Evolutionary conservation across 2,888 invertebrate species (phyloP).

Genomic region (Catonia carolina): DNA sequence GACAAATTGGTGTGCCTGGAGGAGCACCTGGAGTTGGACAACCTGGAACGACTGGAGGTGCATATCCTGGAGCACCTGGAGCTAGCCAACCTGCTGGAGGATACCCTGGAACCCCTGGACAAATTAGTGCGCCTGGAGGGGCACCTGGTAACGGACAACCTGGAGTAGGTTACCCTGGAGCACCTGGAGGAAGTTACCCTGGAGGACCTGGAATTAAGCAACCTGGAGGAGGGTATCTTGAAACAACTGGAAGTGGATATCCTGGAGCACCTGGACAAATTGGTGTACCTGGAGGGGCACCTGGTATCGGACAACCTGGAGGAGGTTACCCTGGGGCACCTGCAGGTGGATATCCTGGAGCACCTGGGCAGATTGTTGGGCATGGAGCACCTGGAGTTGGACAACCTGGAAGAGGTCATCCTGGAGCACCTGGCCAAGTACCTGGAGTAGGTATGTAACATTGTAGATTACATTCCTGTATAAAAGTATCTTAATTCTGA

Average conservation of each 20-base stretch:
- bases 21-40: constrained; percentile 1
- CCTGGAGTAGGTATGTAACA: constrained; percentile 14
- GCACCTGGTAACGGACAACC: background rate
- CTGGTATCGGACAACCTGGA: constrained; percentile 13
- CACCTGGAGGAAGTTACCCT: constrained; percentile 11
- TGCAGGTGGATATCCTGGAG: constrained; percentile 18
- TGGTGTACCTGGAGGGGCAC: constrained; percentile 21
- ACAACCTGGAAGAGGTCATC: background rate
- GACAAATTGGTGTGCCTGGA: constrained; percentile 4
- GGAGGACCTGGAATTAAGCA: constrained; percentile 19
- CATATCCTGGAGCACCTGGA: constrained; percentile 20
- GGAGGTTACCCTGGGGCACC: constrained; percentile 18
- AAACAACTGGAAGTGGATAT: constrained; percentile 4
- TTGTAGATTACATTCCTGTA: too few relatives aligned
- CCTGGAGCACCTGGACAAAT: constrained; percentile 21
- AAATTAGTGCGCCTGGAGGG: background rate
- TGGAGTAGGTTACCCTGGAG: background rate
- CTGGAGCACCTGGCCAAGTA: background rate
- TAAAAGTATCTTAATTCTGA: too few relatives aligned
- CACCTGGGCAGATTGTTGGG: background rate
- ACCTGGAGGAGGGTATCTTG: constrained; percentile 16
- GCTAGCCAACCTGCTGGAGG: constrained; percentile 18
- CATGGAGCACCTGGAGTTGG: constrained; percentile 7
- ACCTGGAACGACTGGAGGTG: constrained; percentile 17
- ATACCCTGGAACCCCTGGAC: constrained; percentile 13